Base-by-base conservation (phyloP, 2,888 invertebrate species). In the Elysia crispata region DNA sequence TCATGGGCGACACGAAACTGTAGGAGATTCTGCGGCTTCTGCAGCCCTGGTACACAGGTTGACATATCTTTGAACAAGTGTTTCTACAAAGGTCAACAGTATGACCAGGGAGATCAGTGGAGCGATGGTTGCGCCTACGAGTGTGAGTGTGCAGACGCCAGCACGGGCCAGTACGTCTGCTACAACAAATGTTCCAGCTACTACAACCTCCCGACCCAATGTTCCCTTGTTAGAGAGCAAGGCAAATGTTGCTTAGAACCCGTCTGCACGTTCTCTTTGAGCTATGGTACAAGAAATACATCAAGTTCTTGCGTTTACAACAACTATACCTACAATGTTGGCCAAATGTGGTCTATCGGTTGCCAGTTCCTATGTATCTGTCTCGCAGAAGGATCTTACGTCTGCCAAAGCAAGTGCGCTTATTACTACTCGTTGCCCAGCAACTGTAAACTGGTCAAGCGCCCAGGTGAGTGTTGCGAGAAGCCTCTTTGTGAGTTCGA, bases 161-260 rank as follows among this genome's bases (percentile, higher is more conserved):
- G 69, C 18, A 69, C 60, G 13, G 86, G 86, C 28, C 28, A 75
- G 20, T 86, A 86, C 84, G 83, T 83, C 49, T 86, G 86, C 62
- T 85, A 83, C 76, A 86, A 85, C 81, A 85, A 82, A 82, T 89
- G 89, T 49, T 87, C 87, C 13, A 81, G 85, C 1, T 89, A 89
- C 81, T 86, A 88, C 83, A 87, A 87, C 81, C 83, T 89, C 23
- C 89, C 89, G 11, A 86, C 87, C 20, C 86, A 87, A 78, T 89
- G 89, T 79, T 87, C 87, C 0, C 82, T 89, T 76, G 85, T 88
- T 0, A 84, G 84, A 74, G 82, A 86, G 73, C 64, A 72, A 20
- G 82, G 85, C 1, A 69, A 83, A 67, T 89, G 89, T 70, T 89
- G 89, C 76, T 79, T 87, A 11, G 81, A 87, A 72, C 87, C 89